A percentile compares a stretch with the other conserved stretches of the same genome.
These are phyloP conservation scores for Pteruthius melanotis DNA, from an alignment of 2,113 vertebrate genomes.

Conservation along the genomic window DNA sequence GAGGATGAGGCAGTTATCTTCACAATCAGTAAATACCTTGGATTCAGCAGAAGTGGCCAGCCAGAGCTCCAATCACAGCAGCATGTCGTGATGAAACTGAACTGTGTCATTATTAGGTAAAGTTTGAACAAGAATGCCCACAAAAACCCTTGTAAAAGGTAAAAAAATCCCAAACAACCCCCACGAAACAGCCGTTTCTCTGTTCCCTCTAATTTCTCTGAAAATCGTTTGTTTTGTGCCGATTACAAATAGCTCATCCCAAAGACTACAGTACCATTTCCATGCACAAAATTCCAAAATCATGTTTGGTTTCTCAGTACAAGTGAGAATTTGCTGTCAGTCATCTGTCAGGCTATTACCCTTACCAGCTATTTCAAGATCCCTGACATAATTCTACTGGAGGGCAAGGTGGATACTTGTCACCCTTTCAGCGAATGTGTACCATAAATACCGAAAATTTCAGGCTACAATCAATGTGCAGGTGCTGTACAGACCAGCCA, in stretches of 20 bases:
- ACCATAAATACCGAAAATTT: background rate
- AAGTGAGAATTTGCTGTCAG: background rate
- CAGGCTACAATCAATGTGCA: background rate
- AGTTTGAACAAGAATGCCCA: background rate
- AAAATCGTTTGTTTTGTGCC: background rate
- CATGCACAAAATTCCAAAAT: background rate
- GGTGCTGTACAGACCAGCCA: background rate
- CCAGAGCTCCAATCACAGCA: background rate
- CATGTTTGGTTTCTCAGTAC: background rate
- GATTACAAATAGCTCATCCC: background rate
- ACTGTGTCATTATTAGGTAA: background rate
- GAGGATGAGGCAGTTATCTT: background rate
- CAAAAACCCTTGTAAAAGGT: background rate
- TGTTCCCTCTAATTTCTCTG: background rate
- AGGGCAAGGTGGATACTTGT: background rate
- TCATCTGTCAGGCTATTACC: background rate
- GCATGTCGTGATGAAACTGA: background rate
- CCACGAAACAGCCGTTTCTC: background rate
- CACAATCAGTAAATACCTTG: background rate
- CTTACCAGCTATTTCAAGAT: background rate
- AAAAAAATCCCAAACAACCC: background rate
- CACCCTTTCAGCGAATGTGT: background rate
- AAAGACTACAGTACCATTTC: background rate
- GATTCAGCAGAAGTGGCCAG: background rate
- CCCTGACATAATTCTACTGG: background rate